Evolutionary conservation across 2,113 vertebrate genomes (phyloP).

Genomic region (Rhipidura dahli): DNA sequence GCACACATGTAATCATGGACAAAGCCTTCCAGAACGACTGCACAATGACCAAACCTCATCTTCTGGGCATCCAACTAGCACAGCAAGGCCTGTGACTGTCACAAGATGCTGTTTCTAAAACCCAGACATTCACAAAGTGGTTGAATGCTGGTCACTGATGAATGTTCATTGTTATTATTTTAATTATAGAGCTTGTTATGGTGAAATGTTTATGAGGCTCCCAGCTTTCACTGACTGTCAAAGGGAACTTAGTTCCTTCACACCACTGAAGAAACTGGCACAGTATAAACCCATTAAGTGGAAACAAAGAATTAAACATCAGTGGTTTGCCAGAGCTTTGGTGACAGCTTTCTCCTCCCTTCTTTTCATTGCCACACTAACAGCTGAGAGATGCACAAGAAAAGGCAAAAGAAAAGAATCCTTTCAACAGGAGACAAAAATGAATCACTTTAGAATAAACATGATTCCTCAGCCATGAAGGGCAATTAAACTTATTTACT

Average conservation of each 20-base stretch:
- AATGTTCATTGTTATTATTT: neutral
- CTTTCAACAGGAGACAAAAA: neutral
- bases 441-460: constrained; percentile 27
- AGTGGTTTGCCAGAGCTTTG: neutral
- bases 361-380: neutral
- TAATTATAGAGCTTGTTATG: neutral
- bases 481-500: constrained; percentile 25
- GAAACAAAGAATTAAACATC: constrained; percentile 10
- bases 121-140: neutral
- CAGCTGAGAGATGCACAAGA: neutral
- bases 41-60: neutral
- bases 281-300: neutral
- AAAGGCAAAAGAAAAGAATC: constrained; percentile 7
- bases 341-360: neutral
- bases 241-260: neutral
- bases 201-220: neutral
- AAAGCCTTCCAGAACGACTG: neutral
- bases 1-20: fast-evolving
- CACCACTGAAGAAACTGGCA: neutral
- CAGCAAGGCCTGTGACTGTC: neutral
- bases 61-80: neutral
- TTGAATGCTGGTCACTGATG: neutral
- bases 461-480: constrained; percentile 54
- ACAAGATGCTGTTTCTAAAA: neutral
- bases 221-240: neutral